phyloP scores from a whole-genome alignment of 2,113 vertebrate species.

The Poeciliopsis turrubarensis region DNA sequence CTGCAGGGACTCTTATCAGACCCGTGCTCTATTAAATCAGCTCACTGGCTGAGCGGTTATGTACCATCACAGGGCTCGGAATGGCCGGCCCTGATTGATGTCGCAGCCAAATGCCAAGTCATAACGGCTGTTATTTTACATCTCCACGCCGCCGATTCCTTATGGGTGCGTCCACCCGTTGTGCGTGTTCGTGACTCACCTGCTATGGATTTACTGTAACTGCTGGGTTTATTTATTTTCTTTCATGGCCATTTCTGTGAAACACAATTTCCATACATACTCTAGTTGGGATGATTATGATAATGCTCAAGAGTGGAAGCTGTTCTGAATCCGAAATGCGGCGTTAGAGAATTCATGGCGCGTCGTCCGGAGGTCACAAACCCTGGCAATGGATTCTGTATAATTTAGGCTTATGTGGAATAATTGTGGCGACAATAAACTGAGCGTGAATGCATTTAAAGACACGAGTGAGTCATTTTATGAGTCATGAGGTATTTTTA shows the following conservation, averaged over 20 bases:
- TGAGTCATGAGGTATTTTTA: conserved; percentile 18
- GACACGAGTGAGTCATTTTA: conserved; percentile 10
- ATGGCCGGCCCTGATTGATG: conserved; percentile 61
- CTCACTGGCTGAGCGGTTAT: conserved; percentile 64
- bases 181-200: conserved; percentile 2
- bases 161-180: conserved; percentile 25
- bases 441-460: conserved; percentile 22
- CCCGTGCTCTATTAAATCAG: conserved; percentile 73
- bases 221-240: not conserved
- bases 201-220: conserved; percentile 24
- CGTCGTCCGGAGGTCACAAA: conserved; percentile 64
- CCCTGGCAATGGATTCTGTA: conserved; percentile 53
- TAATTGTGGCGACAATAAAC: conserved; percentile 54
- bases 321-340: conserved; percentile 62
- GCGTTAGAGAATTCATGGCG: conserved; percentile 48
- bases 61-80: conserved; percentile 61
- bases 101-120: conserved; percentile 61
- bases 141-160: conserved; percentile 47
- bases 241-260: not conserved
- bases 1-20: conserved; percentile 70
- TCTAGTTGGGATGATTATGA: conserved; percentile 50
- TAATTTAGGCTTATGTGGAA: conserved; percentile 53
- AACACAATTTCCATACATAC: conserved; percentile 36
- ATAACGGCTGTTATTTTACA: conserved; percentile 61
- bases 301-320: conserved; percentile 45